These are phyloP conservation scores for Ochotona princeps DNA, from an alignment of 2,113 vertebrate genomes.

Conservation along the genomic window DNA sequence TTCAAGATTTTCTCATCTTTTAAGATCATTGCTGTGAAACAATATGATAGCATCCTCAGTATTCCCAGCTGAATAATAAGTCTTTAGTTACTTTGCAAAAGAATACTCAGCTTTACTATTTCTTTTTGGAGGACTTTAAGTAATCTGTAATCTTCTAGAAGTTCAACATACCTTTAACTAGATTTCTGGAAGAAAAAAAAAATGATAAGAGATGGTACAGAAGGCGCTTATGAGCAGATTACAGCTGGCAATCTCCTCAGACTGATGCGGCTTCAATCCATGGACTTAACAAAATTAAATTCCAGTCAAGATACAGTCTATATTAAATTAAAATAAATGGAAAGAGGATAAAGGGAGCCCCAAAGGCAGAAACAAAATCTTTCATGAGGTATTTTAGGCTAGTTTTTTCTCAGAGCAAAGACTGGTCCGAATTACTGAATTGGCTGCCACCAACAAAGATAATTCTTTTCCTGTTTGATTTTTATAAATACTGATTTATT, in stretches of 20 bases:
- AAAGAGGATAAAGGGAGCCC: background rate
- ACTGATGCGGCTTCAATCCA: background rate
- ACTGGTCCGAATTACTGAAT: background rate
- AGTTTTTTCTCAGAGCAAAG: background rate
- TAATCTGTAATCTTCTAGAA: background rate
- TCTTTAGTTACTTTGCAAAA: background rate
- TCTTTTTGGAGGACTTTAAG: background rate
- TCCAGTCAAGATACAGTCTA: background rate
- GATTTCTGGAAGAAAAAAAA: background rate
- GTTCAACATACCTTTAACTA: background rate
- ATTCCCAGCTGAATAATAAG: background rate
- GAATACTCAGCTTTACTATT: background rate
- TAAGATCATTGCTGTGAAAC: background rate
- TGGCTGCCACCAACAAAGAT: background rate
- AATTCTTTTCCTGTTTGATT: background rate
- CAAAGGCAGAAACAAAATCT: background rate
- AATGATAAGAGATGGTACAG: background rate
- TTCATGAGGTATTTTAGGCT: background rate
- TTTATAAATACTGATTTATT: no score
- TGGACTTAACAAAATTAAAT: background rate
- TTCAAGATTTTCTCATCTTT: background rate
- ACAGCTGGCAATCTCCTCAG: background rate
- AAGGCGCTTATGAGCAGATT: background rate
- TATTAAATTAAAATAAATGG: background rate
- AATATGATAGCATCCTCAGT: background rate